phyloP scores from a whole-genome alignment of 2,797 vertebrate species.

The Phoebastria nigripes region DNA sequence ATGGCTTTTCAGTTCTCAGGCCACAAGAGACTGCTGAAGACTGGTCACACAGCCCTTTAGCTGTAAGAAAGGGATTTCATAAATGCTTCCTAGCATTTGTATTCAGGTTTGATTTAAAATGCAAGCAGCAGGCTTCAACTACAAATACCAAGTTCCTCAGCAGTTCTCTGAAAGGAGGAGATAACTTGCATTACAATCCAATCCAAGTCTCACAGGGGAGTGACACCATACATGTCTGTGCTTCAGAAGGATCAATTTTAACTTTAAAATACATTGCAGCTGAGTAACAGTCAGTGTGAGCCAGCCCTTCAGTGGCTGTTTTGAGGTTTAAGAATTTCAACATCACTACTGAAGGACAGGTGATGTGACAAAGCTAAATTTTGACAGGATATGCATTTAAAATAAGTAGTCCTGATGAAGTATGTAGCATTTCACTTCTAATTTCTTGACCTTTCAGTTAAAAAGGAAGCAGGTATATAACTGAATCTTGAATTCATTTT shows the following conservation, averaged over 20 bases:
- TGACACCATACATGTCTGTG: not conserved
- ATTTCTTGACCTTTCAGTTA: not conserved
- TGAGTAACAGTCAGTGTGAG: not conserved
- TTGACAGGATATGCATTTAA: not conserved
- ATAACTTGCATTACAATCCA: not conserved
- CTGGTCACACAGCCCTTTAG: not conserved
- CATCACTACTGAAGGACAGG: not conserved
- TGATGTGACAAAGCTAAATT: not conserved
- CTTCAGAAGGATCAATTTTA: not conserved
- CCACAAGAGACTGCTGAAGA: not conserved
- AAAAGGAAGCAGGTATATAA: not conserved
- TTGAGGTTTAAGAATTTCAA: not conserved
- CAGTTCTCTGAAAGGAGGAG: not conserved
- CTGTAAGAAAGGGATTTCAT: not conserved
- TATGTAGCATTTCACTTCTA: not conserved
- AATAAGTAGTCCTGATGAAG: not conserved
- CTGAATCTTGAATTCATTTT: not conserved
- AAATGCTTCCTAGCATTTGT: not conserved
- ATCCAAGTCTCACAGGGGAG: not conserved
- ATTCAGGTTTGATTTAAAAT: not conserved
- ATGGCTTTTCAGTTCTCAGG: not conserved
- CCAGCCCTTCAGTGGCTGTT: not conserved
- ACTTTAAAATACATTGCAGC: not conserved
- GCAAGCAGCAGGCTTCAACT: not conserved
- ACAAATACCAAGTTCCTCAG: not conserved